phyloP scores from a whole-genome alignment of 2,888 invertebrate species.

The Coremacera marginata region DNA sequence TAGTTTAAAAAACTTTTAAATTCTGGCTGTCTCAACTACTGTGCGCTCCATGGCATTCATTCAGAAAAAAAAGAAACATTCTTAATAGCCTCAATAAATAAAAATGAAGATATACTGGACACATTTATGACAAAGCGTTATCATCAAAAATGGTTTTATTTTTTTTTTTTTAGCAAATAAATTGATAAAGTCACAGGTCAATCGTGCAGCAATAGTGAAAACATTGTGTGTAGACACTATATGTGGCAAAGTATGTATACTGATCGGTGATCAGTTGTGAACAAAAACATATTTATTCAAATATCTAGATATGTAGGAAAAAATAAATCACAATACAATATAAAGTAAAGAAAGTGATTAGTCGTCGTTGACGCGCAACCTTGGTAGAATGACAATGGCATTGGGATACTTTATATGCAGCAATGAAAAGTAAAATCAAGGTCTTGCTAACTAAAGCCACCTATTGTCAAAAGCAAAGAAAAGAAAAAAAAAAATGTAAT shows the following conservation, averaged over 20 bases:
- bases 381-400: background rate
- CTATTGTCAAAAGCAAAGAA: too few relatives aligned
- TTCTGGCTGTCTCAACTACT: too few relatives aligned
- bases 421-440: too few relatives aligned
- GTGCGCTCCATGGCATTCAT: background rate
- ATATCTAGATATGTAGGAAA: too few relatives aligned
- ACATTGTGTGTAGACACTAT: background rate
- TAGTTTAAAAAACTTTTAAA: too few relatives aligned
- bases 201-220: slow-evolving; percentile 10
- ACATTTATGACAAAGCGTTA: slow-evolving; percentile 30
- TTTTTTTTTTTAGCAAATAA: background rate
- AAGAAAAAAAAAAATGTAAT: too few relatives aligned
- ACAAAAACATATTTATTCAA: too few relatives aligned
- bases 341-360: background rate
- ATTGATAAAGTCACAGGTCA: slow-evolving; percentile 33
- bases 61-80: background rate
- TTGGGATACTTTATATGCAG: too few relatives aligned
- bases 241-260: too few relatives aligned
- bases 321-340: background rate
- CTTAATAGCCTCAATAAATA: background rate
- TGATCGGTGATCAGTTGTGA: too few relatives aligned
- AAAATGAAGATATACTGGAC: slow-evolving; percentile 29
- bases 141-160: background rate
- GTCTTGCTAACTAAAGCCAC: too few relatives aligned
- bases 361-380: background rate